Percentiles rank a stretch among this genome's conserved stretches.
Evolutionary conservation across 2,797 vertebrate genomes (phyloP).

Genomic region (Sylvilagus floridanus): DNA sequence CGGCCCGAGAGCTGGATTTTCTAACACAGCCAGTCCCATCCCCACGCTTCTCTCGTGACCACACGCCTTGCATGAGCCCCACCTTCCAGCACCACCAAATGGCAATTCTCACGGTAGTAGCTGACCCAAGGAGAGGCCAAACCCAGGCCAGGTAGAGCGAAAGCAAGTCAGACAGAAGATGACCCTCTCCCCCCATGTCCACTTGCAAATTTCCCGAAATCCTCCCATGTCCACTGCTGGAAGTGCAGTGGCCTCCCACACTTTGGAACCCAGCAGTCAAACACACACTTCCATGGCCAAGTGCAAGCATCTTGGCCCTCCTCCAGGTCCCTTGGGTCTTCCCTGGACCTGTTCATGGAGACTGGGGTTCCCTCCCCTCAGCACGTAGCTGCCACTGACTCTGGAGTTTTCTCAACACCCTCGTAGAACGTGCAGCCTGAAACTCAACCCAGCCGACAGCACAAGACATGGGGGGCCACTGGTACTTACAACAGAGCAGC

Average conservation of each 20-base stretch:
- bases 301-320: background rate
- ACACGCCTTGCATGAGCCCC: background rate
- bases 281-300: rapidly evolving
- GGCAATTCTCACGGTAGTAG: background rate
- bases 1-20: no score
- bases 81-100: background rate
- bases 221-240: background rate
- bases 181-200: background rate
- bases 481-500: rapidly evolving
- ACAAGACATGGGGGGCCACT: rapidly evolving
- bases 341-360: rapidly evolving
- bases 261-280: background rate
- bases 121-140: background rate
- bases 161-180: background rate
- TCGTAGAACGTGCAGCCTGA: rapidly evolving
- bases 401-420: no score
- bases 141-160: rapidly evolving
- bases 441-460: background rate
- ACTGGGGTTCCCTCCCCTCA: rapidly evolving
- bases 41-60: background rate
- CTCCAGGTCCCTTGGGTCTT: rapidly evolving
- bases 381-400: rapidly evolving
- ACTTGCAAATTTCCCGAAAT: background rate
- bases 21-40: background rate
- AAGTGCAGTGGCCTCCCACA: background rate